Evolutionary conservation across 2,888 invertebrate genomes (phyloP).

Genomic region (Gymnosoma rotundatum): DNA sequence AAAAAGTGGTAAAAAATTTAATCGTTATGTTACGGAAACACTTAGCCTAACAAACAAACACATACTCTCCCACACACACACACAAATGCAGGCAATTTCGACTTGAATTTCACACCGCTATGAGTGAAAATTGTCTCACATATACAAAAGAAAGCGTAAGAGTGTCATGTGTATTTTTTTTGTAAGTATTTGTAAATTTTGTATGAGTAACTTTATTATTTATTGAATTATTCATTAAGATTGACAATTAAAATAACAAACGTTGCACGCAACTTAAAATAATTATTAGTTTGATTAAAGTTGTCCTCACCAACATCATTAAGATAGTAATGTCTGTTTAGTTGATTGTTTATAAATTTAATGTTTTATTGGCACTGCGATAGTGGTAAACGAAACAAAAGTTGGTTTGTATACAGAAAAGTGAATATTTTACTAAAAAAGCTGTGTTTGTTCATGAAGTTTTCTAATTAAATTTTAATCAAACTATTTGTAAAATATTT

Average conservation of each 20-base stretch:
- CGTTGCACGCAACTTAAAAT: conserved; percentile 80
- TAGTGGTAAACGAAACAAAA: not conserved
- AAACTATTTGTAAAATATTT: too few species aligned
- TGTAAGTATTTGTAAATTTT: conserved; percentile 12
- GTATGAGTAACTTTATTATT: conserved; percentile 63
- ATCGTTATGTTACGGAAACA: conserved; percentile 37
- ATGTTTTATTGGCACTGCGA: not conserved
- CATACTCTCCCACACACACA: not conserved
- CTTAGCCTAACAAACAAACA: conserved; percentile 13
- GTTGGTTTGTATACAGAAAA: not conserved
- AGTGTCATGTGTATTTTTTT: not conserved
- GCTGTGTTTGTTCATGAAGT: too few species aligned
- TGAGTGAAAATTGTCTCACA: too few species aligned
- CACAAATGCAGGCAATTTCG: not conserved
- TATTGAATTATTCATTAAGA: conserved; percentile 80
- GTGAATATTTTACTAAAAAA: too few species aligned
- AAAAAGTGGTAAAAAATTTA: conserved; percentile 28
- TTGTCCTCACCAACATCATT: conserved; percentile 65
- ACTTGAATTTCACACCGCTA: not conserved
- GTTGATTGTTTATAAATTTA: not conserved
- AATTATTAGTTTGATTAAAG: conserved; percentile 82
- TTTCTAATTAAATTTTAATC: too few species aligned
- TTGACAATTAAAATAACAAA: conserved; percentile 80
- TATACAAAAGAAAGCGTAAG: too few species aligned
- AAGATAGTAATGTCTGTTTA: not conserved